Evolutionary conservation across 2,888 invertebrate species (phyloP), one percentile per base, ranked within the genome.

Genomic region (Plebejus argus): DNA sequence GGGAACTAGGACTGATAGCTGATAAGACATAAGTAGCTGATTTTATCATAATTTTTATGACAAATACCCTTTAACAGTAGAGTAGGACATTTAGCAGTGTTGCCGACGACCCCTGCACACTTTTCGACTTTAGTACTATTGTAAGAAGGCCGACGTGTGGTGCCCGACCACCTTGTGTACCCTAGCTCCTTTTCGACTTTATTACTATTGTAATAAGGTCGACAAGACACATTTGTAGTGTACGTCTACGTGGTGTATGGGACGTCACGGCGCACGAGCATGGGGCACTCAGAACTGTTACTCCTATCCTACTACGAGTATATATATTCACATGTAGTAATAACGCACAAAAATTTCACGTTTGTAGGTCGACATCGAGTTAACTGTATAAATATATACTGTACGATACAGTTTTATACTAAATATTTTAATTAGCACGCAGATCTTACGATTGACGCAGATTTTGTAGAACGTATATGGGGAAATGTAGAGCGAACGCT

Each of bases 281-380:
- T 74, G 74, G 74, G 74, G 74, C 49, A 49, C 74, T 49, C 74
- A 6, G 49, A 74, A 74, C 74, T 23, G 74, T 74, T 74, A 18
- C 45, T 23, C 20, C 28, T 74, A 53, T 23, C n/a, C n/a, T n/a
- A n/a, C n/a, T n/a, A n/a, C n/a, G n/a, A n/a, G n/a, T n/a, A n/a
- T n/a, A n/a, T 74, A 74, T 23, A 72, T 72, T 74, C 74, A 53
- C 53, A 53, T 74, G 23, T 72, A 71, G 72, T 72, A 45, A 72
- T 72, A 74, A 74, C 49, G 23, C 74, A 74, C 74, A 28, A 74
- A 71, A 45, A 15, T 74, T 28, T 28, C 20, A 72, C 45, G 49
- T 74, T 74, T 28, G 53, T 74, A 53, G 74, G 74, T 74, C 74
- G 74, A 53, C 74, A 28, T 53, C 53, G 23, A 39, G 20, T 23